Evolutionary conservation across 2,113 vertebrate species (phyloP), one percentile per base, ranked within the genome.

Genomic region (Oryzias melastigma): DNA sequence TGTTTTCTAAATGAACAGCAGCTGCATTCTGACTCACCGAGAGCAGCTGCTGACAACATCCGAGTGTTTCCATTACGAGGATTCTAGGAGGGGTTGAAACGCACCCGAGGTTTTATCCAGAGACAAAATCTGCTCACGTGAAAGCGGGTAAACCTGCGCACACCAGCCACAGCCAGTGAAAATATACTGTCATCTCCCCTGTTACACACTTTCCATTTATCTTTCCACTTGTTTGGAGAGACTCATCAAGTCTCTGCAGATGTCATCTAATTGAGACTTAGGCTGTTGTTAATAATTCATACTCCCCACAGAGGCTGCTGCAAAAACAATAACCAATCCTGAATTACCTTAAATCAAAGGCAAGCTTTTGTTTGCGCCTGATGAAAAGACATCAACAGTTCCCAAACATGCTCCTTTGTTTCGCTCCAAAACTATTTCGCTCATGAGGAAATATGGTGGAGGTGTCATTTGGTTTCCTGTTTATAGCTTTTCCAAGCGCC

Each of bases 211-310:
- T 58, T 57, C 52, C 60, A 65, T 72, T 62, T 62, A 57, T 68
- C 55, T 72, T 84, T 81, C 80, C 73, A 69, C 73, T 82, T 81
- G 75, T 89, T 82, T 75, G 48, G 84, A 78, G 50, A 67, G 52
- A 65, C 44, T 53, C 43, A 8, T 58, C 19, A 52, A 17, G 75
- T 80, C 86, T 85, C 86, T 60, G 46, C 57, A 79, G 85, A 81
- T 70, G 67, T 43, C 19, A 24, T 53, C 62, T 87, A 82, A 87
- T 82, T 84, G 75, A 80, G 60, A 71, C 19, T 59, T 63, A 55
- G 54, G 60, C 78, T 62, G 46, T 58, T 63, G 77, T 84, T 71
- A 83, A 82, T 87, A 85, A 89, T 84, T 85, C 63, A 83, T 68
- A 44, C 14, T 50, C 80, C 58, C 5, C 4, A 16, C 50, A 75